phyloP scores from a whole-genome alignment of 1,140 invertebrate genomes.

The Andrena cerasifolii region DNA sequence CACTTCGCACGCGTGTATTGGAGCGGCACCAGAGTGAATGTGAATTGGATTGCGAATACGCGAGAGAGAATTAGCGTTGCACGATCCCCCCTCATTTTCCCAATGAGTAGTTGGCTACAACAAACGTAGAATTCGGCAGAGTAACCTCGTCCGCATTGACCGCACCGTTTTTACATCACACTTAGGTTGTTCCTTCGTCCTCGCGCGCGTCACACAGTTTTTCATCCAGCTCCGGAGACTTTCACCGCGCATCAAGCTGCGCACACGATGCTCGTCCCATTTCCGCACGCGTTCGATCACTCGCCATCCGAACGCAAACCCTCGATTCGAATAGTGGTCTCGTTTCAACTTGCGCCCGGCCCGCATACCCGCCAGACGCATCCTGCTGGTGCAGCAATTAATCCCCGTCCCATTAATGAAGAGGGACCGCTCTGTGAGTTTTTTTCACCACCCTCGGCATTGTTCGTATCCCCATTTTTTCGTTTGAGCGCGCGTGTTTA shows the following conservation, averaged over 20 bases:
- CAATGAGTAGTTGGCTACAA: no score
- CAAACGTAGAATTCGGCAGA: no score
- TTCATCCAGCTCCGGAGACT: not conserved
- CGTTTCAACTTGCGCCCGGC: constrained; percentile 22
- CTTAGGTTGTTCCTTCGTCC: no score
- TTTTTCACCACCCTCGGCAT: constrained; percentile 16
- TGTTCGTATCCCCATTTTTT: constrained; percentile 1
- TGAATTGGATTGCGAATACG: no score
- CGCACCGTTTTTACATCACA: no score
- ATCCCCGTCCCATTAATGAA: constrained; percentile 57
- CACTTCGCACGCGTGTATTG: no score
- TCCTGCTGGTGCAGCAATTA: constrained; percentile 45
- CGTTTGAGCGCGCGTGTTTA: not conserved
- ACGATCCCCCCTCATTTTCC: no score
- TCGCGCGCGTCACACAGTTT: not conserved
- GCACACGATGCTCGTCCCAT: constrained; percentile 22
- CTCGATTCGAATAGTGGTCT: constrained; percentile 16
- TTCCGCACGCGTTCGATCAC: constrained; percentile 19
- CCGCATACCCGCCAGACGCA: constrained; percentile 43
- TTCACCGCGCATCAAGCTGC: constrained; percentile 9
- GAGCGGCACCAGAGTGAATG: no score
- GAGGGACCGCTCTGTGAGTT: constrained; percentile 26
- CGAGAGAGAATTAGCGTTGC: no score
- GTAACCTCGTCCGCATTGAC: no score
- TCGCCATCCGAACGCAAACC: not conserved